Evolutionary conservation across 1,140 invertebrate species (phyloP).

Genomic region (Gryon sp.): DNA sequence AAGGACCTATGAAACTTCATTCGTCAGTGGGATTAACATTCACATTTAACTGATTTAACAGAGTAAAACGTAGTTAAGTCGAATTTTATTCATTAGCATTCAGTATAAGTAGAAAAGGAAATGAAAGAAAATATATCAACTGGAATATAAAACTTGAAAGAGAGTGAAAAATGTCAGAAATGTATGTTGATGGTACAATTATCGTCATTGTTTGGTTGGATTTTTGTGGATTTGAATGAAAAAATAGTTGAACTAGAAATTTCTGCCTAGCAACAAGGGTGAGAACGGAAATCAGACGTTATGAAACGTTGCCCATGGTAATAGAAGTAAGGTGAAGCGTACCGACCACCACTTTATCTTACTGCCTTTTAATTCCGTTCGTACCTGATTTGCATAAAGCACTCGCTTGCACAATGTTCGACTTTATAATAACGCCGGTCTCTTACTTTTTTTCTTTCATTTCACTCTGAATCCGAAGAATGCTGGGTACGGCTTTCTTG

Average conservation of each 20-base stretch:
- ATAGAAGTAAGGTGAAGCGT: conserved; percentile 56
- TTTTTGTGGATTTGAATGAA: conserved; percentile 34
- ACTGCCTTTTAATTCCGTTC: conserved; percentile 73
- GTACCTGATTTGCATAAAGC: conserved; percentile 72
- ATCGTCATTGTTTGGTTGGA: conserved; percentile 41
- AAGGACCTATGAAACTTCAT: too few relatives aligned
- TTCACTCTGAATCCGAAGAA: conserved; percentile 41
- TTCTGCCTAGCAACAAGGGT: conserved; percentile 27
- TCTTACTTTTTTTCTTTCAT: conserved; percentile 55
- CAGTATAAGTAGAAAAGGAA: too few relatives aligned
- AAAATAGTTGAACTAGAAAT: conserved; percentile 16
- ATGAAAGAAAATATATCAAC: too few relatives aligned
- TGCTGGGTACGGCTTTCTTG: conserved; percentile 45
- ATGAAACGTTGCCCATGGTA: conserved; percentile 59
- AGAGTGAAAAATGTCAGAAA: too few relatives aligned
- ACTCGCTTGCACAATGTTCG: conserved; percentile 60
- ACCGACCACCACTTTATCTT: conserved; percentile 67
- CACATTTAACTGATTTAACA: too few relatives aligned
- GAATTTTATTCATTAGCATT: too few relatives aligned
- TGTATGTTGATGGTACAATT: conserved; percentile 19
- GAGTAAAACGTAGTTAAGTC: too few relatives aligned
- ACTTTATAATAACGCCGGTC: conserved; percentile 63
- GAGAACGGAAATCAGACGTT: conserved; percentile 58
- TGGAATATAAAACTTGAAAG: too few relatives aligned
- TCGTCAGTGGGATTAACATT: too few relatives aligned